Base-by-base conservation (phyloP, 2,113 vertebrate species). In the Rhinoderma darwinii region DNA sequence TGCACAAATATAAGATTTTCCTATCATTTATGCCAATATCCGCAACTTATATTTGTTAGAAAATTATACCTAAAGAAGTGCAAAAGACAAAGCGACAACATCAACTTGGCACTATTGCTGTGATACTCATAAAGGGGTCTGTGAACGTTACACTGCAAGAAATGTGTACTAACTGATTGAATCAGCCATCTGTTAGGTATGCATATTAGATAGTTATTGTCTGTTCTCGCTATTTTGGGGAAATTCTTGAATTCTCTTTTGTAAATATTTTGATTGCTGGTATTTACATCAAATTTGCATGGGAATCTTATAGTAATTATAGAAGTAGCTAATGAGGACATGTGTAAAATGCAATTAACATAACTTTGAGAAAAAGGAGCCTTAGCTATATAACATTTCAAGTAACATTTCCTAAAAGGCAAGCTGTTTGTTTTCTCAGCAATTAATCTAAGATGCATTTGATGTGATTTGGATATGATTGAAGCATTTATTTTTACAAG, bases 191-290 rank as follows among this genome's bases (percentile, higher is more conserved):
- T 86, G 75, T 47, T 86, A 51, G 44, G 32, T 78, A 78, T 51
- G 54, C 56, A 41, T 32, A 25, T 85, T 35, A 77, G 25, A 43
- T 74, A n/a, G 61, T 32, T 84, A 37, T 78, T 86, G 84, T 72
- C 39, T 86, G 50, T 41, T 86, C 63, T 39, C 54, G 50, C n/a
- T 81, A 74, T 80, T 73, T 73, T 61, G 32, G 12, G 3, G 37
- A 73, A 81, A 81, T 61, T 81, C 35, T 30, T 61, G n/a, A 59
- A 47, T 82, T 86, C 66, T 73, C n/a, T 81, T 61, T 54, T 56
- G 85, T 86, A 86, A 86, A 86, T 86, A 86, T 86, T 86, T 86
- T 81, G 77, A 86, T 81, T 86, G 77, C 50, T 81, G 39, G 56
- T 74, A 59, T 80, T 86, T 80, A 72, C 61, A 79, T 80, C n/a